Evolutionary conservation across 1,140 invertebrate species (phyloP), one percentile per base, ranked within the genome.

Genomic region (Ips nitidus): DNA sequence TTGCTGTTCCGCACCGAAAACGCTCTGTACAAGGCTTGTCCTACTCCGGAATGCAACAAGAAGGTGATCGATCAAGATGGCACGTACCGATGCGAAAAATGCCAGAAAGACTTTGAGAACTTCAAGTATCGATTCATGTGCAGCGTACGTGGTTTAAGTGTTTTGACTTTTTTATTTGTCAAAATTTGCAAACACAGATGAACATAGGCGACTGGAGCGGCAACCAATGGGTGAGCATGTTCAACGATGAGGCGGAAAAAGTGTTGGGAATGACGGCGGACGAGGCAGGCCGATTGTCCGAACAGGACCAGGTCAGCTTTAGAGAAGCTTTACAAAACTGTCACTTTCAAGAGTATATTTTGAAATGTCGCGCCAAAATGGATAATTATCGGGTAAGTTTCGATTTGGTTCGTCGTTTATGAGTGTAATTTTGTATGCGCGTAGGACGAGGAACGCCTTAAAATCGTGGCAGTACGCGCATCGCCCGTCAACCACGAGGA

Each of bases 51-150:
- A 50, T 98, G 96, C 80, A 97, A 97, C 76, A 98, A 98, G 78
- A 98, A 99, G 81, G 87, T 94, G 1, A 82, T 97, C 40, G 95
- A 98, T 82, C 88, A 91, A 53, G 95, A 95, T 80, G 93, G 92
- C 4, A 84, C 90, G 73, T 99, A 89, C 79, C 86, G 94, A 69
- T 99, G 98, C 81, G 97, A 99, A 80, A 98, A 98, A 81, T 99
- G 97, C 80, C 87, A 90, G 71, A 84, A 87, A 55, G 92, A 94
- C 68, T 94, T 87, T 79, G 88, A 90, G 0, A 91, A 92, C 73
- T 98, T 90, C 78, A 94, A 93, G 74, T 96, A 94, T 82, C 85
- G 95, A 53, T 81, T 98, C 68, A 84, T 98, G 55, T 80, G 93
- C 8, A 86, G 82, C 72, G 93, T 96, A 82, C 88, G 88, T 88